These are phyloP conservation scores for Tipula lateralis DNA, from an alignment of 2,888 invertebrate genomes.

Conservation along the genomic window DNA sequence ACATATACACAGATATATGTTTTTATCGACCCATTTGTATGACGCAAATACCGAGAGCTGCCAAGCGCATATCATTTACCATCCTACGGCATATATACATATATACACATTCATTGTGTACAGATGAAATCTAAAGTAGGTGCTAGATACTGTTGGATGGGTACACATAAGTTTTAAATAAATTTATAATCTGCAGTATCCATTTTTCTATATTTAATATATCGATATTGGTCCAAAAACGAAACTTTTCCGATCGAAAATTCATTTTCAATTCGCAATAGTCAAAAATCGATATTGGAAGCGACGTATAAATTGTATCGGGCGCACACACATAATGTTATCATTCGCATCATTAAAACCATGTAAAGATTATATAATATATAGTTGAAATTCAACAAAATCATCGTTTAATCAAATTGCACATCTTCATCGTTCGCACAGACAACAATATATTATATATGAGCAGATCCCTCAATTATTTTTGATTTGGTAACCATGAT, in stretches of 20 bases:
- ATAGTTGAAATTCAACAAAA: not conserved
- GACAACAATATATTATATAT: not conserved
- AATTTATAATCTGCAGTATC: too few relatives aligned
- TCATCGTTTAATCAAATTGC: not conserved
- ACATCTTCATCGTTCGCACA: not conserved
- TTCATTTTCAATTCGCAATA: too few relatives aligned
- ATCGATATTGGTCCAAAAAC: too few relatives aligned
- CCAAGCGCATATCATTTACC: not conserved
- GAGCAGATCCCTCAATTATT: not conserved
- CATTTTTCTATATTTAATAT: too few relatives aligned
- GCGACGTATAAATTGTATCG: not conserved
- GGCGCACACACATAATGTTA: not conserved
- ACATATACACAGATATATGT: too few relatives aligned
- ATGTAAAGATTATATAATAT: too few relatives aligned
- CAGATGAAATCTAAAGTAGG: too few relatives aligned
- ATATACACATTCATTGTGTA: not conserved
- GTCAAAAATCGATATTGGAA: not conserved
- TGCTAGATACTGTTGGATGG: too few relatives aligned
- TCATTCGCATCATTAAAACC: not conserved
- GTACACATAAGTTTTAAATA: too few relatives aligned
- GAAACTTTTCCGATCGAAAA: too few relatives aligned
- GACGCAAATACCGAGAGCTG: not conserved
- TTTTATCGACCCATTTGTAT: not conserved
- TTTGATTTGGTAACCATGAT: slow-evolving; percentile 11
- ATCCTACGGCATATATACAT: not conserved